Evolutionary conservation across 1,140 invertebrate genomes (phyloP).

Genomic region (Drosophila ogumai): DNA sequence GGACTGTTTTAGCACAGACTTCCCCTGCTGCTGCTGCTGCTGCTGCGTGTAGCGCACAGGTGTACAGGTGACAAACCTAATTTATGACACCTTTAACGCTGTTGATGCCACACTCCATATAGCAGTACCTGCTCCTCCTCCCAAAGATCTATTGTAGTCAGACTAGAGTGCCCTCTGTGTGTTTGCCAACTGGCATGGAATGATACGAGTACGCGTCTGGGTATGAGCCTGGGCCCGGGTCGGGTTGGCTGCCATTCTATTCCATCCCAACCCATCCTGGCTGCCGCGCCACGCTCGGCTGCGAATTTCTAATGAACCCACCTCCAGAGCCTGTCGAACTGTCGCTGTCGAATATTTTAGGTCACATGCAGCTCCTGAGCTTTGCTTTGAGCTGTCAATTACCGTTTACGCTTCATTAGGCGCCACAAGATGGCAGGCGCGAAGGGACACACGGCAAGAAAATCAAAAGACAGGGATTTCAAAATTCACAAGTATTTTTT

Average conservation of each 20-base stretch:
- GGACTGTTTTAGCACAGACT: slow-evolving; percentile 19
- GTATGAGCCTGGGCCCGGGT: neutral
- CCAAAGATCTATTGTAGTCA: slow-evolving; percentile 51
- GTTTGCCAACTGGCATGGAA: slow-evolving; percentile 75
- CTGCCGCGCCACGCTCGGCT: slow-evolving; percentile 31
- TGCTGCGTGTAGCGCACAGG: slow-evolving; percentile 3
- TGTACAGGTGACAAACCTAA: slow-evolving; percentile 71
- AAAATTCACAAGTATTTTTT: too few species aligned
- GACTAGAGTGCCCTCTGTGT: slow-evolving; percentile 50
- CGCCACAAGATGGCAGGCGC: slow-evolving; percentile 50
- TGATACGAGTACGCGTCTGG: slow-evolving; percentile 53
- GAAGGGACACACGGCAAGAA: slow-evolving; percentile 3
- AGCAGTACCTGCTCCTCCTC: slow-evolving; percentile 9
- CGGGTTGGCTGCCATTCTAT: slow-evolving; percentile 23
- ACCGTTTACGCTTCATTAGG: slow-evolving; percentile 83
- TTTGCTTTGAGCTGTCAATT: slow-evolving; percentile 77
- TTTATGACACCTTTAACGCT: slow-evolving; percentile 60
- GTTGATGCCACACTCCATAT: slow-evolving; percentile 24
- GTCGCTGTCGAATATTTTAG: slow-evolving; percentile 76
- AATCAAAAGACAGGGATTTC: neutral
- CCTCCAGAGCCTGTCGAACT: slow-evolving; percentile 58
- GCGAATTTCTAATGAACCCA: slow-evolving; percentile 69
- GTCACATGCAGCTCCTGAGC: slow-evolving; percentile 61
- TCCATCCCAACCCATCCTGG: slow-evolving; percentile 26
- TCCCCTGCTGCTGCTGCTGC: slow-evolving; percentile 8